These are phyloP conservation scores for Sander lucioperca DNA, from an alignment of 2,113 vertebrate species.

Conservation along the genomic window DNA sequence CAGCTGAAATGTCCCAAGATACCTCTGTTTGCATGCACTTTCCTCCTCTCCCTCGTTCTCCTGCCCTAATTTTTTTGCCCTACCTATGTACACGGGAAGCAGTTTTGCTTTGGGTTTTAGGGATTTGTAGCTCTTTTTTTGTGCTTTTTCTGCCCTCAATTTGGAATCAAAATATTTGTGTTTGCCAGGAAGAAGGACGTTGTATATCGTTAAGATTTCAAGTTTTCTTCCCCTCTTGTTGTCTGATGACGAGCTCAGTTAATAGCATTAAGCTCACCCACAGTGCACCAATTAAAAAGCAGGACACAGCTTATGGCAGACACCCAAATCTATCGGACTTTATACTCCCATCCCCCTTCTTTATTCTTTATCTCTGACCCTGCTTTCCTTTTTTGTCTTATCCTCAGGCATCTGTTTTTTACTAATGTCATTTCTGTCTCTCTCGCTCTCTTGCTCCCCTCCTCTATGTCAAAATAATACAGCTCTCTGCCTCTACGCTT, in stretches of 20 bases:
- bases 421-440: constrained; percentile 65
- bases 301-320: constrained; percentile 41
- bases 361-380: constrained; percentile 47
- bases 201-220: not conserved
- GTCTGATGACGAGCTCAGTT: constrained; percentile 4
- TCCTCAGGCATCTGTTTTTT: constrained; percentile 67
- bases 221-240: not conserved
- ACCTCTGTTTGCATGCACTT: constrained; percentile 42
- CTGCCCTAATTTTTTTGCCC: constrained; percentile 40
- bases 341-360: constrained; percentile 23
- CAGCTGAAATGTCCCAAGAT: constrained; percentile 72
- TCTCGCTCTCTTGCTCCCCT: constrained; percentile 17
- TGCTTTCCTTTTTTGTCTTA: constrained; percentile 44
- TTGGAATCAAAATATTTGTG: not conserved
- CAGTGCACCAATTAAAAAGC: constrained; percentile 48
- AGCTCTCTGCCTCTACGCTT: constrained; percentile 34
- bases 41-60: constrained; percentile 18
- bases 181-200: not conserved
- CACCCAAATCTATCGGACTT: constrained; percentile 36
- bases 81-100: constrained; percentile 16
- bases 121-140: not conserved
- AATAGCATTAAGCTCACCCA: constrained; percentile 24
- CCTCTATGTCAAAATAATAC: constrained; percentile 23
- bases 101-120: constrained; percentile 34
- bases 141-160: not conserved